These are phyloP conservation scores for Hybognathus amarus DNA, from an alignment of 2,797 vertebrate genomes.

Conservation along the genomic window DNA sequence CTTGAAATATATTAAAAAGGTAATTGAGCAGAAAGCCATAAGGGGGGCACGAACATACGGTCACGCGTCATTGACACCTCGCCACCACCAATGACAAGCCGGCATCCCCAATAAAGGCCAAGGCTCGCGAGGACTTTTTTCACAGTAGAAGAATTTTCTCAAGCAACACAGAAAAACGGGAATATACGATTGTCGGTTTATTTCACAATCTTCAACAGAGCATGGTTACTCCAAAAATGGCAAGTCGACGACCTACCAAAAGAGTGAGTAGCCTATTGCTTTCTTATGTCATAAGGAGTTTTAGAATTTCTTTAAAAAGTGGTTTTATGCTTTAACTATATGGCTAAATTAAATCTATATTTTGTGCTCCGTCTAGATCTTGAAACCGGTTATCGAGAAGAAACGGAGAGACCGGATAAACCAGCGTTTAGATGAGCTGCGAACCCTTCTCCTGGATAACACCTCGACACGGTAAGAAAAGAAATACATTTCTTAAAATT, in stretches of 20 bases:
- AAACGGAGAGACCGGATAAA: constrained; percentile 82
- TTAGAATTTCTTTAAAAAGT: not conserved
- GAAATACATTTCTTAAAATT: not conserved
- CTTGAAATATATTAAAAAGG: constrained; percentile 29
- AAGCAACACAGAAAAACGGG: not conserved
- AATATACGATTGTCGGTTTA: constrained; percentile 1
- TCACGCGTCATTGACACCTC: constrained; percentile 47
- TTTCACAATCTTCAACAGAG: not conserved
- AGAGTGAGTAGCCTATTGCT: constrained; percentile 51
- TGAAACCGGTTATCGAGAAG: constrained; percentile 82
- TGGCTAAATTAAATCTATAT: not conserved
- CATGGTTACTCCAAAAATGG: constrained; percentile 57
- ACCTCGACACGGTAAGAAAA: constrained; percentile 75
- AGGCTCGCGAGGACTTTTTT: not conserved
- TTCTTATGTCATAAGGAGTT: not conserved
- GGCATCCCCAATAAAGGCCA: constrained; percentile 23
- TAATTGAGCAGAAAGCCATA: constrained; percentile 2
- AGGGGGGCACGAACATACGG: not conserved
- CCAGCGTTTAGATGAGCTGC: constrained; percentile 78
- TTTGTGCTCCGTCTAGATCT: constrained; percentile 66
- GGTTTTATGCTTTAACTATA: not conserved
- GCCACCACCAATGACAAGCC: constrained; percentile 41
- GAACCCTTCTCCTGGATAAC: constrained; percentile 74
- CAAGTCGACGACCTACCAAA: constrained; percentile 49
- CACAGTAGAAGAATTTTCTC: constrained; percentile 1